These are phyloP conservation scores for Sinhomidia bicolor DNA, from an alignment of 2,888 invertebrate genomes.

Conservation along the genomic window DNA sequence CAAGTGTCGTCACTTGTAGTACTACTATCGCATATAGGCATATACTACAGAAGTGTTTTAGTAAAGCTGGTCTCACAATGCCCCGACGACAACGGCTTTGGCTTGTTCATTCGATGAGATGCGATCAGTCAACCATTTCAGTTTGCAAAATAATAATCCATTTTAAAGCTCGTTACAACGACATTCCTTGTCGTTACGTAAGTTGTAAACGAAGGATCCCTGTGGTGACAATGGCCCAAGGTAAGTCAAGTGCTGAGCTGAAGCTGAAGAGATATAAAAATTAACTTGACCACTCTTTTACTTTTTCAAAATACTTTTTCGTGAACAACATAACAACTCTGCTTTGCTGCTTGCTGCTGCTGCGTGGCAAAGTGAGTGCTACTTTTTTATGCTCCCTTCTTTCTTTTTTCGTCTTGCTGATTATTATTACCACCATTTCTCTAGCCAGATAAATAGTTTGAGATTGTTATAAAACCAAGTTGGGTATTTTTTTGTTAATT, in stretches of 20 bases:
- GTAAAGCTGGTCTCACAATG: conserved; percentile 49
- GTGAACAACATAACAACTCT: too few species aligned
- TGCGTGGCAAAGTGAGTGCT: neutral
- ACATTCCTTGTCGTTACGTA: conserved; percentile 44
- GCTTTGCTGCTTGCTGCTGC: too few species aligned
- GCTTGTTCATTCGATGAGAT: neutral
- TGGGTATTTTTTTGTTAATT: conserved; percentile 7
- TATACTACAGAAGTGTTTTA: neutral
- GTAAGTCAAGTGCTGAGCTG: conserved; percentile 56
- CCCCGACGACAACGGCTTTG: conserved; percentile 10
- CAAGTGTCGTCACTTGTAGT: neutral
- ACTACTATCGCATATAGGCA: neutral
- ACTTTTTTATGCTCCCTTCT: neutral
- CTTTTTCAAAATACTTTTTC: too few species aligned
- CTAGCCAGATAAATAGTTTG: neutral
- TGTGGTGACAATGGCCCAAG: conserved; percentile 70
- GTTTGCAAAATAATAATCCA: conserved; percentile 36
- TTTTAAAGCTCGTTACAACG: conserved; percentile 49
- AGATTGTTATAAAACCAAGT: conserved; percentile 10
- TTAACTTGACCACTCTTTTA: conserved; percentile 54
- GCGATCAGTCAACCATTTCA: conserved; percentile 37
- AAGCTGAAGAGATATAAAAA: conserved; percentile 34
- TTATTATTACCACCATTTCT: conserved; percentile 1
- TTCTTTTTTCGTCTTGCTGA: neutral
- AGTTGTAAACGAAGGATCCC: conserved; percentile 62